These are phyloP conservation scores for Tichodroma muraria DNA, from an alignment of 2,113 vertebrate species.

Conservation along the genomic window DNA sequence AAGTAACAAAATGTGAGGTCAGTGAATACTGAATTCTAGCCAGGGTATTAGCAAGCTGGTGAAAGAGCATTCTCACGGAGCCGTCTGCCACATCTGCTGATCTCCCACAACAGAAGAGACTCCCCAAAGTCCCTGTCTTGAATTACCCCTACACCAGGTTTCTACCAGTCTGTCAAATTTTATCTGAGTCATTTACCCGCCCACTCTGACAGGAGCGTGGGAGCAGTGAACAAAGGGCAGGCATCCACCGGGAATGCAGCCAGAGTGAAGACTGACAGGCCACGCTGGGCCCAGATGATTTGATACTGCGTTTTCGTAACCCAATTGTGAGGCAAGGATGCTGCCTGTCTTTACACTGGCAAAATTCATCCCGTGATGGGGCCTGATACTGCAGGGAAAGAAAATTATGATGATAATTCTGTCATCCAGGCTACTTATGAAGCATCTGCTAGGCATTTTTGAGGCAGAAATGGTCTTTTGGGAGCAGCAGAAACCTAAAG, in stretches of 20 bases:
- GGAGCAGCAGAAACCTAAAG: neutral
- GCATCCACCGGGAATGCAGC: neutral
- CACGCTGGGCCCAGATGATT: neutral
- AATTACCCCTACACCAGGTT: neutral
- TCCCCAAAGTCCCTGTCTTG: neutral
- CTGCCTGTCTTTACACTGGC: neutral
- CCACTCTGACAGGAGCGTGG: neutral
- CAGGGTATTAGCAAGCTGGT: neutral
- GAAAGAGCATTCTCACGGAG: neutral
- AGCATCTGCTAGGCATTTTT: neutral
- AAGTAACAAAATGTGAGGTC: neutral
- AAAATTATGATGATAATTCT: neutral
- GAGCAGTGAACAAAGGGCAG: neutral
- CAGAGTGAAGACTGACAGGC: neutral
- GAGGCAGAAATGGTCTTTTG: neutral
- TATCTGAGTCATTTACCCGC: neutral
- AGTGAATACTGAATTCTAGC: neutral
- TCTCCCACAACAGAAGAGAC: neutral
- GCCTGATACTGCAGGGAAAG: neutral
- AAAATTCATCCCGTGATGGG: neutral
- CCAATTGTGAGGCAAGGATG: neutral
- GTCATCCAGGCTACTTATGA: neutral
- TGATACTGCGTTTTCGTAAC: neutral
- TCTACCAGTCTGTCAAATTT: slow-evolving; percentile 24
- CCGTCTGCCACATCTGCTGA: neutral